Evolutionary conservation across 2,888 invertebrate species (phyloP).

Genomic region (Mylabris sibirica): DNA sequence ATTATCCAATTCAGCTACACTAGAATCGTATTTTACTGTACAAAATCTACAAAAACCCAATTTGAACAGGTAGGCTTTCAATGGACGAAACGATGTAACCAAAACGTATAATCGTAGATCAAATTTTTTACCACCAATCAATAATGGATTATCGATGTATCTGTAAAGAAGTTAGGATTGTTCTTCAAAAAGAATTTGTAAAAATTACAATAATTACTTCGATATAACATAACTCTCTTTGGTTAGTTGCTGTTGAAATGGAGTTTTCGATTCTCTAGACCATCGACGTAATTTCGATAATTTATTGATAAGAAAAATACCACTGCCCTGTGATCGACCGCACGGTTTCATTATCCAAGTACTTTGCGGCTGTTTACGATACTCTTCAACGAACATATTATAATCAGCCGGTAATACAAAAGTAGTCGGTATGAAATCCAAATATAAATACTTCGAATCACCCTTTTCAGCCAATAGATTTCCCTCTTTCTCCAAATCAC

Average conservation of each 20-base stretch:
- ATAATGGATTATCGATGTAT: conserved; percentile 92
- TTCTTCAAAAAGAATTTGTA: background rate
- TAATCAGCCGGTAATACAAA: conserved; percentile 96
- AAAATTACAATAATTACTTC: conserved; percentile 61
- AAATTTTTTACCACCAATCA: conserved; percentile 96
- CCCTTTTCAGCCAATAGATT: conserved; percentile 86
- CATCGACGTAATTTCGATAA: conserved; percentile 91
- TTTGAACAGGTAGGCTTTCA: conserved; percentile 92
- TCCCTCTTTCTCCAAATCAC: conserved; percentile 91
- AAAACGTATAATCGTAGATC: conserved; percentile 91
- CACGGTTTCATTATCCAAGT: conserved; percentile 99
- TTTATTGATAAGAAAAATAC: conserved; percentile 95
- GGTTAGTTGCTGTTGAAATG: conserved; percentile 82
- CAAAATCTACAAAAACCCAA: conserved; percentile 96
- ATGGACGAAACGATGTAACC: conserved; percentile 91
- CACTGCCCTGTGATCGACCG: conserved; percentile 93
- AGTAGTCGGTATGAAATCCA: conserved; percentile 93
- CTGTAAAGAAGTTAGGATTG: conserved; percentile 57
- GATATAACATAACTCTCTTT: conserved; percentile 96
- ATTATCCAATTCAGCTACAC: conserved; percentile 85
- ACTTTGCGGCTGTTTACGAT: conserved; percentile 89
- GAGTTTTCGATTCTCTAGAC: conserved; percentile 86
- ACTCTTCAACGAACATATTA: conserved; percentile 96
- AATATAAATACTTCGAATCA: conserved; percentile 76
- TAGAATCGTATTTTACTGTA: conserved; percentile 93